Evolutionary conservation across 2,797 vertebrate genomes (phyloP).

Genomic region (Mus caroli): DNA sequence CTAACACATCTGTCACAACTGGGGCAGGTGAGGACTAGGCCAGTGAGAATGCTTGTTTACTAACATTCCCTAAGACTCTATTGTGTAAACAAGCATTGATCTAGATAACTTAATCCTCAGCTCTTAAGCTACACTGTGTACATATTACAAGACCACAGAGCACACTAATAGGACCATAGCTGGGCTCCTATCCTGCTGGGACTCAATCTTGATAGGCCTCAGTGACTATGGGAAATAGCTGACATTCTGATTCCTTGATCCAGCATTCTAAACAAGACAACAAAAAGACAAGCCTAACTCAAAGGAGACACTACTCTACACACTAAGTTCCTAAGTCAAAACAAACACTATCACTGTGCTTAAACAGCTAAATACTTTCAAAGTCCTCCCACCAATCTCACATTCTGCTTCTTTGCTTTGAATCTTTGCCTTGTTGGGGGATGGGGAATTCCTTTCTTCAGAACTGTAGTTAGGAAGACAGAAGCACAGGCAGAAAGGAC

Average conservation of each 20-base stretch:
- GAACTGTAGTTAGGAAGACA: neutral
- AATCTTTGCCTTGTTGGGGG: neutral
- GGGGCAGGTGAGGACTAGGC: neutral
- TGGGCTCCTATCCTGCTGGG: neutral
- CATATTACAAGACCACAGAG: neutral
- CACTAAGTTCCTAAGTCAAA: neutral
- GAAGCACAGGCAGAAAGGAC: neutral
- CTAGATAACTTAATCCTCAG: neutral
- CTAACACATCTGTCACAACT: neutral
- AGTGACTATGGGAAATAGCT: neutral
- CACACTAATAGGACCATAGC: neutral
- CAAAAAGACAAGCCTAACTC: neutral
- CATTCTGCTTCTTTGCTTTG: neutral
- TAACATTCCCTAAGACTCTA: neutral
- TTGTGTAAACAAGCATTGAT: neutral
- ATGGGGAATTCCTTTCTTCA: neutral
- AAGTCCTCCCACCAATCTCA: neutral
- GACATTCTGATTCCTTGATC: neutral
- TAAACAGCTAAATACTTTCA: neutral
- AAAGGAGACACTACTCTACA: neutral
- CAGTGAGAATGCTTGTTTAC: neutral
- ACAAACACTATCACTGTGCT: neutral
- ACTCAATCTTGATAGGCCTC: neutral
- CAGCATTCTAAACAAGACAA: neutral
- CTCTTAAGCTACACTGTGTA: neutral